Base-by-base conservation (phyloP, 2,797 vertebrate genomes). In the Danio choprae region DNA sequence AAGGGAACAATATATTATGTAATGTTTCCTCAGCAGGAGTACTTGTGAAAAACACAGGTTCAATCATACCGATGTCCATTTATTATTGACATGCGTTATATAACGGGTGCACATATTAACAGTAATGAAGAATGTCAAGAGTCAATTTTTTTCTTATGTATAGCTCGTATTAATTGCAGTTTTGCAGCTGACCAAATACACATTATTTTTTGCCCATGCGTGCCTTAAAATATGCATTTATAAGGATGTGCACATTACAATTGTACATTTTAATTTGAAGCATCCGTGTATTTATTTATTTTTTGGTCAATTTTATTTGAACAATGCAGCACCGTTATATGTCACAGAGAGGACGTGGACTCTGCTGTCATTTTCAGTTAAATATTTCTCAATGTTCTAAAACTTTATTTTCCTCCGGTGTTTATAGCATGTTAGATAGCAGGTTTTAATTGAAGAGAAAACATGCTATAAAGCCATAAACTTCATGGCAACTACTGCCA, bases 381-480 rank as follows among this genome's bases (percentile, higher is more conserved):
- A 87, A 87, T 75, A 74, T 90, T 78, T 77, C 78, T 87, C 69
- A 86, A 89, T 85, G 82, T 90, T 89, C 86, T 7, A 81, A 83
- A 79, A 16, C 41, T 86, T 80, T 84, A 79, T 56, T 76, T 77
- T 84, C 74, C 81, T 38, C 12, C 4, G 16, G 40, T 69, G 79
- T 90, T 90, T 81, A 89, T 84, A 81, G 63, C 85, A 53, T 72
- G 80, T 16, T 44, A 81, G 87, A 89, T 87, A 87, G 73, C 80
- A 86, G 22, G 74, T 77, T 81, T 70, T 87, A 84, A 87, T 88
- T 86, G 84, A 88, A 81, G 88, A 87, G 87, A 86, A 90, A 88
- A 85, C 79, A 84, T 77, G 87, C 84, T 83, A 82, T 91, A 85
- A 91, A 89, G 84, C 72, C 44, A 86, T 93, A 91, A 90, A 89